These are phyloP conservation scores for Solenopsis fugax DNA, from an alignment of 1,140 invertebrate genomes.

Conservation along the genomic window DNA sequence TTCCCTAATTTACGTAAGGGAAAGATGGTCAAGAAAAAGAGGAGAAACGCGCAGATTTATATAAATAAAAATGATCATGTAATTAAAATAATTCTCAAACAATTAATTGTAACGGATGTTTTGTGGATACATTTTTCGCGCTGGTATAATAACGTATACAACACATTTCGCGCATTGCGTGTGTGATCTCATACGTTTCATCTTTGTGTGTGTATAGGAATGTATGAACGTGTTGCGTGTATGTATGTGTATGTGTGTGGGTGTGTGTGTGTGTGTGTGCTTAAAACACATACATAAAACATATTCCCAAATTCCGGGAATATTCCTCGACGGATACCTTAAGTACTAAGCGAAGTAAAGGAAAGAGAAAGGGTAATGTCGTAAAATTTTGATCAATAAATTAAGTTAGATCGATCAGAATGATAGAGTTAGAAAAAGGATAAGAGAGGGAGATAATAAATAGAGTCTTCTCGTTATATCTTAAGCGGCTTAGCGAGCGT, in stretches of 20 bases:
- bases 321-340: constrained; percentile 68
- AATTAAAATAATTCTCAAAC: constrained; percentile 82
- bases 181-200: constrained; percentile 24
- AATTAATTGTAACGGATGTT: constrained; percentile 68
- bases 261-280: constrained; percentile 67
- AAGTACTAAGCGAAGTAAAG: constrained; percentile 67
- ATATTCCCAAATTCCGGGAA: constrained; percentile 76
- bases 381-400: constrained; percentile 74
- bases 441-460: constrained; percentile 57
- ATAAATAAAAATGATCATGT: constrained; percentile 83
- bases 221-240: background rate
- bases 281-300: constrained; percentile 80
- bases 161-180: constrained; percentile 36
- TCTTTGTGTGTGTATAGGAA: background rate
- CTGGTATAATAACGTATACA: constrained; percentile 55
- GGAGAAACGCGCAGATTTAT: constrained; percentile 50
- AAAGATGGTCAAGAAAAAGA: constrained; percentile 20
- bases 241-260: background rate
- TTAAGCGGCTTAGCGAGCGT: constrained; percentile 31
- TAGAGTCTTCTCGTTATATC: constrained; percentile 55
- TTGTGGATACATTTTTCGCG: constrained; percentile 67
- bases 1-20: background rate
- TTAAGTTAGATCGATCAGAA: constrained; percentile 69
- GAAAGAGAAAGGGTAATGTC: constrained; percentile 15
- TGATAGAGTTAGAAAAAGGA: constrained; percentile 59